Evolutionary conservation across 2,113 vertebrate genomes (phyloP).

Genomic region (Falcunculus frontatus): DNA sequence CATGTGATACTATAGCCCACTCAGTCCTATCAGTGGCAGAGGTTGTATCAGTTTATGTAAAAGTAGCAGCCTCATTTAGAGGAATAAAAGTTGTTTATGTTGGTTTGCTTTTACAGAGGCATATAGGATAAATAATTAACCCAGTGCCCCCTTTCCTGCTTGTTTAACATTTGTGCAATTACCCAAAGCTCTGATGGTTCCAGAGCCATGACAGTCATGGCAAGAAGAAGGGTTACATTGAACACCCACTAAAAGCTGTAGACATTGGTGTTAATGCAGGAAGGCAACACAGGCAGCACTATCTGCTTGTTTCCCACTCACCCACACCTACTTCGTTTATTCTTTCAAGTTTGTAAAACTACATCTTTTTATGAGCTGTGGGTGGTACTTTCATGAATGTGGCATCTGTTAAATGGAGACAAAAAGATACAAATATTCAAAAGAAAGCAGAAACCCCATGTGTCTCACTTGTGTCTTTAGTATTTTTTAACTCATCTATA

Average conservation of each 20-base stretch:
- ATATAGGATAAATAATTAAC: not conserved
- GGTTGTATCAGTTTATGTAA: not conserved
- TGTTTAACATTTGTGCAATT: not conserved
- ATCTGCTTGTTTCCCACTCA: not conserved
- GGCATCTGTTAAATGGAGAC: not conserved
- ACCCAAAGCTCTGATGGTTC: not conserved
- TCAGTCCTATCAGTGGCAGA: constrained; percentile 1
- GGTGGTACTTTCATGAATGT: not conserved
- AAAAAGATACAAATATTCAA: not conserved
- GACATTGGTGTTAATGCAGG: not conserved
- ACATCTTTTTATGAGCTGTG: not conserved
- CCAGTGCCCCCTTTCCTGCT: not conserved
- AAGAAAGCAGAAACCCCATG: not conserved
- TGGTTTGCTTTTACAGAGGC: not conserved
- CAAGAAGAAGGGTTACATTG: not conserved
- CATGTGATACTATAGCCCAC: not conserved
- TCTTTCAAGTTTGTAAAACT: not conserved
- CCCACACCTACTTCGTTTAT: not conserved
- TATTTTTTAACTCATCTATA: not conserved
- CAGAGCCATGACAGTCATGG: not conserved
- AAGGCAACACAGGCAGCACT: not conserved
- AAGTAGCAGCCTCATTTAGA: not conserved
- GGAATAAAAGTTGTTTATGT: not conserved
- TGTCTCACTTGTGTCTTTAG: not conserved
- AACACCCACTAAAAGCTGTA: not conserved